Percentiles rank a stretch among this genome's conserved stretches.
These are phyloP conservation scores for Chrysochloris asiatica DNA, from an alignment of 2,113 vertebrate species.

Conservation along the genomic window DNA sequence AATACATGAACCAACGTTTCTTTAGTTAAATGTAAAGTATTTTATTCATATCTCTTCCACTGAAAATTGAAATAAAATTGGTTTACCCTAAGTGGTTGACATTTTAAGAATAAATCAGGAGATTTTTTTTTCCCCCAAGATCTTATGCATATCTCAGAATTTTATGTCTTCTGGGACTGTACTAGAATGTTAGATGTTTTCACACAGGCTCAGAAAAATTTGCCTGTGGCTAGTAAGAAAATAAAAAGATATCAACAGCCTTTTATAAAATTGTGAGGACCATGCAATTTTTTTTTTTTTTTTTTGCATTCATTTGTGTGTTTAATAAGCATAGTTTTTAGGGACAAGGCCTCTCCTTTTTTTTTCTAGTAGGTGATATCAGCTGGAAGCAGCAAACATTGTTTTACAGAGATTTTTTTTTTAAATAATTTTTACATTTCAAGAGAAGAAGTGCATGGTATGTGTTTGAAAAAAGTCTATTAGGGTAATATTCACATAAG, in stretches of 20 bases:
- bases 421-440: neutral
- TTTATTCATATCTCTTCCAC: conserved; percentile 45
- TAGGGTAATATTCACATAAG: neutral
- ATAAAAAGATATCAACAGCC: neutral
- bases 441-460: neutral
- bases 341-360: neutral
- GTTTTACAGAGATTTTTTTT: neutral
- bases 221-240: neutral
- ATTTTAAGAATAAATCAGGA: conserved; percentile 49
- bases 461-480: neutral
- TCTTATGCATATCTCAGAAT: conserved; percentile 10
- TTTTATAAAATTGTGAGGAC: neutral
- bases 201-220: conserved; percentile 37
- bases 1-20: conserved; percentile 57
- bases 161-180: neutral
- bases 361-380: neutral
- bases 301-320: neutral
- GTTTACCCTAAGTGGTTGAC: conserved; percentile 25
- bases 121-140: conserved; percentile 49
- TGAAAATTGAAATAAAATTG: conserved; percentile 56
- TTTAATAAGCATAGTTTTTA: neutral
- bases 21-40: conserved; percentile 62
- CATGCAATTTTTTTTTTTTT: neutral
- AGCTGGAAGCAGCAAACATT: neutral
- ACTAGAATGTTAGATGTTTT: conserved; percentile 14